Conservation (phyloP, 2,797 vertebrate species). For the Prunella strophiata region DNA sequence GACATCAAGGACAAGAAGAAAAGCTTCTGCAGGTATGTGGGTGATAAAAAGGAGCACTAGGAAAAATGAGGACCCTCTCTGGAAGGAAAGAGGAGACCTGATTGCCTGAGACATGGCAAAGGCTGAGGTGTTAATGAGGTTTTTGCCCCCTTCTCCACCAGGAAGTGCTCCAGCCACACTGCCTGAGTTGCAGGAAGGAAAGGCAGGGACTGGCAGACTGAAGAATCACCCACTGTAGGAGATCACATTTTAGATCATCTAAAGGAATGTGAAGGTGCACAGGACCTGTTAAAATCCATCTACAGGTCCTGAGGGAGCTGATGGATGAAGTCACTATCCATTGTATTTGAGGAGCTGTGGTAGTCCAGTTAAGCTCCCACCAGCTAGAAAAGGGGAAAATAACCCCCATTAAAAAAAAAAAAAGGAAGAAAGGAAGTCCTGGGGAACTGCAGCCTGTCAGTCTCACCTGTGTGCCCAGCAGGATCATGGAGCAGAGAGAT, state of each 20-base stretch:
- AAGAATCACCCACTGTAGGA: neutral
- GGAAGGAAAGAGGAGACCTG: neutral
- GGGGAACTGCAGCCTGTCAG: neutral
- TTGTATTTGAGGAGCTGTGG: neutral
- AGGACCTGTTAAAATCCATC: neutral
- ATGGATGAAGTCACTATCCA: neutral
- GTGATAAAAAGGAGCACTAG: neutral
- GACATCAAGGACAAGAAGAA: neutral
- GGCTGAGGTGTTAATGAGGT: neutral
- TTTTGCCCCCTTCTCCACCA: neutral
- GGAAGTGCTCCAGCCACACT: neutral
- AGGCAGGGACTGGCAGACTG: neutral
- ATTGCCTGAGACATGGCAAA: no score
- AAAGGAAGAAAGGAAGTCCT: accelerated
- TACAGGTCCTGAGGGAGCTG: neutral
- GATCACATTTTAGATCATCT: neutral
- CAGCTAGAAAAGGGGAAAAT: neutral
- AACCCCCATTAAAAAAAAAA: neutral
- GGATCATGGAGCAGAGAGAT: neutral
- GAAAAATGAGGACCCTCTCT: neutral
- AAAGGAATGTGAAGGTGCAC: neutral
- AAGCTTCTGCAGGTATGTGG: neutral
- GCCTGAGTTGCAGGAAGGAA: neutral
- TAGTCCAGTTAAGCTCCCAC: neutral
- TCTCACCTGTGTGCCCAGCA: neutral